These are phyloP conservation scores for Tetragonula clypearis DNA, from an alignment of 1,140 invertebrate genomes.

Conservation along the genomic window DNA sequence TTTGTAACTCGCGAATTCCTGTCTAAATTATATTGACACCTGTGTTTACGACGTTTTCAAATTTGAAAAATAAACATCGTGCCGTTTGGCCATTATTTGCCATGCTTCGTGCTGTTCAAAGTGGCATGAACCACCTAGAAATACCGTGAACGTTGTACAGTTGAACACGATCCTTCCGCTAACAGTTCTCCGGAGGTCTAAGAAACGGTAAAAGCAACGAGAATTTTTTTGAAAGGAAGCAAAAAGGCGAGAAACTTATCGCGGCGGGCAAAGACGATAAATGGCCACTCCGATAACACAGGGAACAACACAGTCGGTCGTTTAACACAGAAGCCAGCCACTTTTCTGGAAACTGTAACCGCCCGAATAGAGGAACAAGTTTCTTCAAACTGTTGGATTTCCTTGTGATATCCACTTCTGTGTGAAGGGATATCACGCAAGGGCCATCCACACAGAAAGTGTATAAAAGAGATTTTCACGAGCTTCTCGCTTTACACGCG, in stretches of 20 bases:
- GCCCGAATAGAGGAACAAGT: not conserved
- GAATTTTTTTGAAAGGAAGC: not conserved
- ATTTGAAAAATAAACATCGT: not conserved
- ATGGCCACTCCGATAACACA: constrained; percentile 16
- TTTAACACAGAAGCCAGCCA: constrained; percentile 17
- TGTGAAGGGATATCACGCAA: not conserved
- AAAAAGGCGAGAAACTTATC: constrained; percentile 10
- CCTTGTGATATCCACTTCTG: not conserved
- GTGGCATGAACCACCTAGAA: not conserved
- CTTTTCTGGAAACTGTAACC: constrained; percentile 2
- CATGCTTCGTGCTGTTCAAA: not conserved
- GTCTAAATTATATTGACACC: not conserved
- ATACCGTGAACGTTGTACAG: not conserved
- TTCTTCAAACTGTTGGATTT: not conserved
- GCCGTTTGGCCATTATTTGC: not conserved
- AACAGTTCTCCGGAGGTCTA: not conserved
- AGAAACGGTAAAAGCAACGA: not conserved
- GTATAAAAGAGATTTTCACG: not conserved
- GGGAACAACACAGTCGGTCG: not conserved
- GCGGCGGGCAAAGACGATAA: not conserved
- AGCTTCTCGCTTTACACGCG: not conserved
- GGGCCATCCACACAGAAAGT: not conserved
- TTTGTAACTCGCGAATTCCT: not conserved
- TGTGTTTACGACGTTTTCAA: not conserved
- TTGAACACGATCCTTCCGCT: not conserved